phyloP scores from a whole-genome alignment of 2,888 invertebrate genomes.

The Cheilosia soror region DNA sequence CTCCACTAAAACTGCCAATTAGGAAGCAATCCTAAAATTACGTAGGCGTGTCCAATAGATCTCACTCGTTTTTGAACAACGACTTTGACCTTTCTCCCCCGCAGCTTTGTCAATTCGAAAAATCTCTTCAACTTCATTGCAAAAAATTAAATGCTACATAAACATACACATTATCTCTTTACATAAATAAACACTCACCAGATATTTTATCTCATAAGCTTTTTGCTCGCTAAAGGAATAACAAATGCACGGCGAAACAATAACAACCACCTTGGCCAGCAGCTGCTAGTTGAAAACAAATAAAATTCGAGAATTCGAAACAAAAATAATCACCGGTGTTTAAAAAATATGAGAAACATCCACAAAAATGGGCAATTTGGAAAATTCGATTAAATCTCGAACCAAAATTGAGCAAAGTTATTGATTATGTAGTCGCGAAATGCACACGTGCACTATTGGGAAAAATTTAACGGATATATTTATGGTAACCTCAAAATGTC shows the following conservation, averaged over 20 bases:
- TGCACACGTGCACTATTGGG: background rate
- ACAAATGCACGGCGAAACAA: constrained; percentile 42
- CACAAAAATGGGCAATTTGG: background rate
- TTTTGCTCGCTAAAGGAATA: constrained; percentile 8
- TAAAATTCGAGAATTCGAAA: constrained; percentile 38
- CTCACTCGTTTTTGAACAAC: background rate
- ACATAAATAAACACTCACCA: constrained; percentile 38
- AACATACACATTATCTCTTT: constrained; percentile 1
- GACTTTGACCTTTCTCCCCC: constrained; percentile 10
- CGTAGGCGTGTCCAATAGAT: background rate
- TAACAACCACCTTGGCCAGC: constrained; percentile 59
- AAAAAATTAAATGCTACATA: background rate
- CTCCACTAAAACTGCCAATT: constrained; percentile 28
- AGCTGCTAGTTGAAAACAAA: constrained; percentile 57
- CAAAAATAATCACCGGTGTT: constrained; percentile 38
- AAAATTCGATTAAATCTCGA: background rate
- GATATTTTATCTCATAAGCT: constrained; percentile 37
- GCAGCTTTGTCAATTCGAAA: background rate
- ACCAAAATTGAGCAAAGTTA: background rate
- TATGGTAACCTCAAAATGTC: background rate
- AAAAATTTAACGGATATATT: background rate
- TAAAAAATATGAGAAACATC: constrained; percentile 8
- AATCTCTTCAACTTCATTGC: background rate
- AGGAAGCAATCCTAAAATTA: background rate
- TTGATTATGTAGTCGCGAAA: background rate